Conservation (phyloP, 2,113 vertebrate species). For the Aptenodytes forsteri region DNA sequence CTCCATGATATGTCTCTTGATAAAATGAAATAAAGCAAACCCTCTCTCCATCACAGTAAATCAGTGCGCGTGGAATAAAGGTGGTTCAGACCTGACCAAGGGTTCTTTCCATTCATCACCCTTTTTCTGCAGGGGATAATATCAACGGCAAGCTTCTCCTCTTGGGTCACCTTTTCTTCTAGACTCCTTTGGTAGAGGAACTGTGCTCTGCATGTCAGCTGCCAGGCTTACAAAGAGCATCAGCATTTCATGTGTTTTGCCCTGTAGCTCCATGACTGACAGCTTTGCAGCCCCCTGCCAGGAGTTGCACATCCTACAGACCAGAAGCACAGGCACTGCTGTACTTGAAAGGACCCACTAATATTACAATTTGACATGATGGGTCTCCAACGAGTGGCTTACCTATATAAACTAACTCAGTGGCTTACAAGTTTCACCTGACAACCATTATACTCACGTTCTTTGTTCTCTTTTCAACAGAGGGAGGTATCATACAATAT, state of each 20-base stretch:
- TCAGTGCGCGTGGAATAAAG: background rate
- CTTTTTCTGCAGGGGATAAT: background rate
- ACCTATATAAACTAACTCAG: background rate
- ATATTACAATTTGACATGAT: accelerated
- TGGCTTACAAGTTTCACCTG: background rate
- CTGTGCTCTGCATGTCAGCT: background rate
- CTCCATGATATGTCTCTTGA: background rate
- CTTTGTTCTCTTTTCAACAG: background rate
- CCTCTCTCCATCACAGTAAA: background rate
- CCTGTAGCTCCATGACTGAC: background rate
- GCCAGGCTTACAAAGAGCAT: background rate
- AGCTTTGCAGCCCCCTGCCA: background rate
- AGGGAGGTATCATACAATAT: background rate
- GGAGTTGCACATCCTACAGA: background rate
- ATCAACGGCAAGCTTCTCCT: background rate
- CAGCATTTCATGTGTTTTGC: background rate
- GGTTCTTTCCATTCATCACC: background rate
- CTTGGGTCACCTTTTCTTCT: background rate
- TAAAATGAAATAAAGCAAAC: background rate
- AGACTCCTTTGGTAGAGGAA: background rate
- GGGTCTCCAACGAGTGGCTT: accelerated
- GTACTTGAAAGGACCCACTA: background rate
- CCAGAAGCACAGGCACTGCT: background rate
- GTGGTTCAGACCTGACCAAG: background rate
- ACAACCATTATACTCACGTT: background rate